A percentile compares a stretch with the other conserved stretches of the same genome.
Evolutionary conservation across 2,888 invertebrate species (phyloP).

Genomic region (Plemyria rubiginata): DNA sequence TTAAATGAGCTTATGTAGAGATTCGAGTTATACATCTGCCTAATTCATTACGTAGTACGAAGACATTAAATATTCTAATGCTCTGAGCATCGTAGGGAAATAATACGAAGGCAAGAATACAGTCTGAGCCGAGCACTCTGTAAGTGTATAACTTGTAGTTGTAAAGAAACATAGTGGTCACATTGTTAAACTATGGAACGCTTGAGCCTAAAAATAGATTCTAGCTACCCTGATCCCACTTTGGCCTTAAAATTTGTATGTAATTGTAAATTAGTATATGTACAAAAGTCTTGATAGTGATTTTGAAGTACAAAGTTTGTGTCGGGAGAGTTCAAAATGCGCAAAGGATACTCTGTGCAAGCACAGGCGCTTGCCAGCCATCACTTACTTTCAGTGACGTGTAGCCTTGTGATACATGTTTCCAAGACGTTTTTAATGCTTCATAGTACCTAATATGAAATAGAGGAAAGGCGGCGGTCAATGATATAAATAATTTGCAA

Average conservation of each 20-base stretch:
- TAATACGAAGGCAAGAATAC: neutral
- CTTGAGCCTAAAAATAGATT: slow-evolving; percentile 12
- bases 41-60: slow-evolving; percentile 9
- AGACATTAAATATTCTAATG: slow-evolving; percentile 15
- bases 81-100: slow-evolving; percentile 9
- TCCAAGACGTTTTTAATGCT: slow-evolving; percentile 7
- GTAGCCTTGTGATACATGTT: slow-evolving; percentile 27
- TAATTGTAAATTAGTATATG: slow-evolving; percentile 44
- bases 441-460: slow-evolving; percentile 10
- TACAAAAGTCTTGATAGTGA: slow-evolving; percentile 66
- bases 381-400: slow-evolving; percentile 10
- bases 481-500: slow-evolving; percentile 2
- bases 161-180: neutral
- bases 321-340: slow-evolving; percentile 52
- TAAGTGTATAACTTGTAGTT: neutral
- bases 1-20: slow-evolving; percentile 35
- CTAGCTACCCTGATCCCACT: slow-evolving; percentile 22
- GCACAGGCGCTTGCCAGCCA: slow-evolving; percentile 10
- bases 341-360: slow-evolving; percentile 7
- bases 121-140: neutral
- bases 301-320: slow-evolving; percentile 76
- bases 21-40: slow-evolving; percentile 10
- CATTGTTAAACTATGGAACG: slow-evolving; percentile 4
- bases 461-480: slow-evolving; percentile 9
- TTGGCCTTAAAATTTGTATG: slow-evolving; percentile 33